phyloP scores from a whole-genome alignment of 2,888 invertebrate genomes.

The Phymatocera aterrima region DNA sequence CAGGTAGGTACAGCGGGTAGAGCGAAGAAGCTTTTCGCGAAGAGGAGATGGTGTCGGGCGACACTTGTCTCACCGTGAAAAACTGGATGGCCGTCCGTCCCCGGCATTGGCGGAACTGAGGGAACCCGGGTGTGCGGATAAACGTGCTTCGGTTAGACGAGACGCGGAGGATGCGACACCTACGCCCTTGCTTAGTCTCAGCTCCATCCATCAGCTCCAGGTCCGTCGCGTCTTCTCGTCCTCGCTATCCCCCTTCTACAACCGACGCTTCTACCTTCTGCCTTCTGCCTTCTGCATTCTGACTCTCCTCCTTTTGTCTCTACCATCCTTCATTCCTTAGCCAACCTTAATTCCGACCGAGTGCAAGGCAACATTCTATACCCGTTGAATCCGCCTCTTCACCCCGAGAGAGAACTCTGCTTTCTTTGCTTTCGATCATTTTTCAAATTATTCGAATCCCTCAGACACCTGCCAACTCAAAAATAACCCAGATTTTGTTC shows the following conservation, averaged over 20 bases:
- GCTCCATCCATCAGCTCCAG: slow-evolving; percentile 65
- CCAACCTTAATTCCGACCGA: slow-evolving; percentile 62
- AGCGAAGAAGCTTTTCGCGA: slow-evolving; percentile 64
- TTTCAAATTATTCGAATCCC: slow-evolving; percentile 43
- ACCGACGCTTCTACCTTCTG: slow-evolving; percentile 54
- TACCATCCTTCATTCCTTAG: slow-evolving; percentile 57
- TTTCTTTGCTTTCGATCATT: slow-evolving; percentile 28
- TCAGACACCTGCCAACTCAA: slow-evolving; percentile 17
- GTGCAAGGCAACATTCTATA: slow-evolving; percentile 54
- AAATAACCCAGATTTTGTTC: too few relatives aligned
- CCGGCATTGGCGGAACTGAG: slow-evolving; percentile 55
- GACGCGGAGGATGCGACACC: slow-evolving; percentile 36
- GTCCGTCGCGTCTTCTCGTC: slow-evolving; percentile 57
- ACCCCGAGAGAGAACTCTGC: slow-evolving; percentile 11
- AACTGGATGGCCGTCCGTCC: slow-evolving; percentile 67
- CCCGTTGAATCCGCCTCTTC: slow-evolving; percentile 54
- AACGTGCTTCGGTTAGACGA: slow-evolving; percentile 38
- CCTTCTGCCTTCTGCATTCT: slow-evolving; percentile 58
- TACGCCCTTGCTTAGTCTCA: slow-evolving; percentile 44
- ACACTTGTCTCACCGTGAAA: slow-evolving; percentile 71
- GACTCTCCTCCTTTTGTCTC: slow-evolving; percentile 50
- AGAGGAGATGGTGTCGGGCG: slow-evolving; percentile 65
- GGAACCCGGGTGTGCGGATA: slow-evolving; percentile 18
- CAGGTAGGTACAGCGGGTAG: neutral
- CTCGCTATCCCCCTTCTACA: slow-evolving; percentile 48